Evolutionary conservation across 2,797 vertebrate genomes (phyloP), one percentile per base, ranked within the genome.

Genomic region (Xerus rutilus): DNA sequence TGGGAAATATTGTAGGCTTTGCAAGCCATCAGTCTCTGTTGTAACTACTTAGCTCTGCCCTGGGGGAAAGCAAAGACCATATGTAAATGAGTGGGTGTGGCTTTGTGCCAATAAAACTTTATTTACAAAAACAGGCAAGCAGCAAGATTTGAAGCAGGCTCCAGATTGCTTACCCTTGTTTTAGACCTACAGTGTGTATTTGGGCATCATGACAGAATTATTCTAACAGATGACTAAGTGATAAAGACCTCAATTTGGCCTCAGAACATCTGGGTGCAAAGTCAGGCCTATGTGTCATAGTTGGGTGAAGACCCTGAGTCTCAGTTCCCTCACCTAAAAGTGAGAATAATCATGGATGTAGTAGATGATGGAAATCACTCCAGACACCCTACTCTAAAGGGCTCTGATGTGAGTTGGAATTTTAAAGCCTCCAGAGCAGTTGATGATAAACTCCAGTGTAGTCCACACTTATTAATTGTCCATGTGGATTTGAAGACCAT

Each of bases 31-130:
- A 45, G 7, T 64, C 45, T 91, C 78, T 62, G 45, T 49, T 57
- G 62, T 18, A 88, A 49, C 32, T 47, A 30, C 35, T 76, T 59
- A 70, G 10, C 39, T 62, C 85, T 69, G 3, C 5, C 6, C 2
- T 32, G 10, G 28, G 67, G 39, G 70, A 72, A 78, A 83, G 57
- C 52, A 23, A 28, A 57, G 73, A 57, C 5, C 3, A 35, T 39
- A 28, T 0, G 28, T 32, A 62, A 62, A 52, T 45, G 54, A 47
- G 12, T 20, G 43, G 82, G 30, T 1, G 2, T 39, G 49, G 72
- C 47, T 59, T 23, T 65, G 30, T 95, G 45, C n/a, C 93, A 92
- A 45, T 76, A 91, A 95, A 94, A 78, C 69, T 93, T 94, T 87
- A 67, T 82, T 87, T 84, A 95, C n/a, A 92, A 81, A 91, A 67